A percentile compares a stretch with the other conserved stretches of the same genome.
Evolutionary conservation across 2,113 vertebrate species (phyloP).

Genomic region (Dryoscopus gambensis): DNA sequence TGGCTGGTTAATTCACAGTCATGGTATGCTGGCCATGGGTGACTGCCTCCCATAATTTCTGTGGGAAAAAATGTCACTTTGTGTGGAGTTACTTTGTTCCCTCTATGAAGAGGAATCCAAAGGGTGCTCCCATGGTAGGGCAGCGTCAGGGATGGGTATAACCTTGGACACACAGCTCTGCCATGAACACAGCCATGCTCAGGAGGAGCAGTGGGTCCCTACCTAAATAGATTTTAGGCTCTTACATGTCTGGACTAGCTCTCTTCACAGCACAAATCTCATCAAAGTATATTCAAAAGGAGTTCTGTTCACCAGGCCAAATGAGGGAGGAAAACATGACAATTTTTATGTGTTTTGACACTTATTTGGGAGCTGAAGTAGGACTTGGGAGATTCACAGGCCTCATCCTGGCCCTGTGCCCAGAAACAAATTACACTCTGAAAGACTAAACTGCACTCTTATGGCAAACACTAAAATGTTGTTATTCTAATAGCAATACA

Average conservation of each 20-base stretch:
- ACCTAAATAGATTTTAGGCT: background rate
- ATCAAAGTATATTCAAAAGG: background rate
- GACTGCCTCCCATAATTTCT: background rate
- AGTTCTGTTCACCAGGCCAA: background rate
- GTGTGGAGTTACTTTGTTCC: background rate
- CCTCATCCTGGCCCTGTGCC: background rate
- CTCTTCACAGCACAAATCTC: background rate
- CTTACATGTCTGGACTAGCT: background rate
- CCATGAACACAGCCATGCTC: fast-evolving
- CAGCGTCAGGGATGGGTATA: background rate
- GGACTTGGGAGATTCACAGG: background rate
- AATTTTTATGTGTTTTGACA: background rate
- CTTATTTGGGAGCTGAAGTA: background rate
- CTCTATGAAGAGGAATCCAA: background rate
- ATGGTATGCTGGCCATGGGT: fast-evolving
- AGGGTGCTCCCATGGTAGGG: background rate
- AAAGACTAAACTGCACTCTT: background rate
- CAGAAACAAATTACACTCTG: background rate
- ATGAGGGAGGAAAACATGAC: background rate
- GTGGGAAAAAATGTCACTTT: background rate
- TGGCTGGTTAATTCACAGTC: background rate
- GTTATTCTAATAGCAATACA: background rate
- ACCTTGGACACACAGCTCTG: too few relatives aligned
- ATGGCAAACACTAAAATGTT: background rate
- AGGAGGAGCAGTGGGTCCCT: fast-evolving